Evolutionary conservation across 2,797 vertebrate genomes (phyloP), one percentile per base, ranked within the genome.

Genomic region (Luscinia megarhynchos): DNA sequence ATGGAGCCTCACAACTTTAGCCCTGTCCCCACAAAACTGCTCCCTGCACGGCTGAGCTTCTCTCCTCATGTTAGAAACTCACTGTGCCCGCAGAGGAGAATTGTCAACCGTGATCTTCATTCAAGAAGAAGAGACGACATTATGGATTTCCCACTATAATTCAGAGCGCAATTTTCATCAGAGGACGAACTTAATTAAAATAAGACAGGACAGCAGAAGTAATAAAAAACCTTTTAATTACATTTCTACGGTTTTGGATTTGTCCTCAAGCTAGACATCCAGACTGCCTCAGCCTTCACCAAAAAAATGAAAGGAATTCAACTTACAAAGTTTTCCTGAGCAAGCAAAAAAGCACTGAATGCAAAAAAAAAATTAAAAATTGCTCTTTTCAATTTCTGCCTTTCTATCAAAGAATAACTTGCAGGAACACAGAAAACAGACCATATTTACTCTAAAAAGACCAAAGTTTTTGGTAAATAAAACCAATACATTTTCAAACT

Each of bases 111-210:
- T 17, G n/a, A 94, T 95, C 85, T 90, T 82, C 74, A 43, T 86
- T 85, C 73, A 76, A 70, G 78, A 63, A 59, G 23, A 38, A 38
- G 16, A 87, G 51, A 89, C 27, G 11, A 81, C 61, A 76, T 92
- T 85, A 91, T 51, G 54, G 78, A 91, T 93, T 91, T 92, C 90
- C 81, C 80, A 67, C 93, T 93, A 15, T 74, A 95, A 93, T 95
- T 95, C 89, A 91, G 93, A 80, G 23, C 1, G 48, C 93, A 95
- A 95, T 90, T 96, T 95, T 87, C 94, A 93, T 91, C 84, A 96
- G 93, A 93, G 88, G n/a, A 94, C 76, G 54, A 96, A 92, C 93
- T 96, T 93, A 96, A 95, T 93, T 96, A 81, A 96, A 95, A 78
- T 87, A 95, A 89, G 92, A 88, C 67, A 92, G 84, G 93, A 96